phyloP scores from a whole-genome alignment of 53 echinoderm and acorn worm species.

The Crossaster papposus region DNA sequence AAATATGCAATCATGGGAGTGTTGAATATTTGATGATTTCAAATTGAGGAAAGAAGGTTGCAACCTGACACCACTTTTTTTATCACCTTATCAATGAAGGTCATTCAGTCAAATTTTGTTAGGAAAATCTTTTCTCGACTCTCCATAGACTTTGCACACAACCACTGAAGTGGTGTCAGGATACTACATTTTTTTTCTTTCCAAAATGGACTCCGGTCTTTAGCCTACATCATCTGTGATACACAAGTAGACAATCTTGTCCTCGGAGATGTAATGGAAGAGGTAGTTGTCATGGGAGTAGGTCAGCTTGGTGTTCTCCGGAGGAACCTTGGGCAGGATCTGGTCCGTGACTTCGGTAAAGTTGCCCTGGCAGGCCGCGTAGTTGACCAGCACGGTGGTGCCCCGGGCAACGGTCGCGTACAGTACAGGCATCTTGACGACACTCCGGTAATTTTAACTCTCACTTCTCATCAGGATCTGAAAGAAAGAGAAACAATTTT shows the following conservation, averaged over 20 bases:
- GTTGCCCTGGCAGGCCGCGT: constrained; percentile 92
- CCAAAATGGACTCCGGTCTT: not conserved
- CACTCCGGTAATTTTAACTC: too few species aligned
- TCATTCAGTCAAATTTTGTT: too few species aligned
- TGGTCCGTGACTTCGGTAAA: constrained; percentile 92
- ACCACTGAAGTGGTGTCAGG: too few species aligned
- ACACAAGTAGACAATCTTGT: constrained; percentile 90
- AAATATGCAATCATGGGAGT: not conserved
- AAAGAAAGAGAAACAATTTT: too few species aligned
- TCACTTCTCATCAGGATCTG: too few species aligned
- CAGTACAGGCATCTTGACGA: constrained; percentile 81
- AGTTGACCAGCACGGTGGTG: constrained; percentile 87
- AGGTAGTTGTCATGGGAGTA: constrained; percentile 92
- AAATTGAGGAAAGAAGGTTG: too few species aligned
- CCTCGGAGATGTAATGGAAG: constrained; percentile 93
- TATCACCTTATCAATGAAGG: too few species aligned
- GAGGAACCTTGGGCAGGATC: constrained; percentile 88
- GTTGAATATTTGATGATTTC: not conserved
- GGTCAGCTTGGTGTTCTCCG: constrained; percentile 94
- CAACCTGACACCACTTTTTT: too few species aligned
- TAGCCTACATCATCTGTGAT: constrained; percentile 98
- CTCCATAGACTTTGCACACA: too few species aligned
- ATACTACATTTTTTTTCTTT: too few species aligned
- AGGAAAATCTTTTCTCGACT: too few species aligned
- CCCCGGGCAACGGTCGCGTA: constrained; percentile 81